Conservation (phyloP, 2,113 vertebrate species). For the Proteles cristata region DNA sequence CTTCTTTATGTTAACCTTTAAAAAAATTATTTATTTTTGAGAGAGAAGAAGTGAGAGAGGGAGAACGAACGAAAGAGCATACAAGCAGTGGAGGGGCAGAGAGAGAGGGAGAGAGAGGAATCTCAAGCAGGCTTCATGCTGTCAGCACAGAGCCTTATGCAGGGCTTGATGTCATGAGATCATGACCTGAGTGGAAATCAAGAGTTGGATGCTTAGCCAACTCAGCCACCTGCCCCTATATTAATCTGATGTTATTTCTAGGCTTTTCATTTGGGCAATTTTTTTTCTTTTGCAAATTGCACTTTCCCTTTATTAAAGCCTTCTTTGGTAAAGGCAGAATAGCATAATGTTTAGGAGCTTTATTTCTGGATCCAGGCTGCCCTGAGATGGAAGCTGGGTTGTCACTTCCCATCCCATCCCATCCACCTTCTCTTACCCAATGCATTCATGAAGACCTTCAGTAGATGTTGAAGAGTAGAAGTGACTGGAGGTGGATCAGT, state of each 20-base stretch:
- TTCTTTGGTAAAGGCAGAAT: not conserved
- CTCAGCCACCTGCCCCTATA: no score
- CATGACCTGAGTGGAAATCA: no score
- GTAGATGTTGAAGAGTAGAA: not conserved
- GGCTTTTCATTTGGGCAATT: not conserved
- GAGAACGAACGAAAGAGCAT: no score
- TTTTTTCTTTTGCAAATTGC: constrained; percentile 1
- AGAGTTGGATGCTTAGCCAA: no score
- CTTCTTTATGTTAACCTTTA: not conserved
- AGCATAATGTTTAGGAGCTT: not conserved
- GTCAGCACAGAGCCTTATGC: no score
- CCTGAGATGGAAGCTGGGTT: not conserved
- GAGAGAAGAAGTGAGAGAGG: no score
- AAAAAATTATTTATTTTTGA: no score
- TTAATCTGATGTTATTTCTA: not conserved
- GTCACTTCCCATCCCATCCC: not conserved
- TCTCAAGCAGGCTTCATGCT: no score
- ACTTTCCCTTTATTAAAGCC: not conserved
- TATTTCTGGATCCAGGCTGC: not conserved
- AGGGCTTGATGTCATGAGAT: no score
- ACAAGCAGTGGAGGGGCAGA: no score
- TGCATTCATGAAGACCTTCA: not conserved
- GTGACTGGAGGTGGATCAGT: not conserved
- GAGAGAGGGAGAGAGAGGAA: no score
- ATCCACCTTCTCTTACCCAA: not conserved